These are phyloP conservation scores for Tinea trinotella DNA, from an alignment of 2,888 invertebrate genomes.

Conservation along the genomic window DNA sequence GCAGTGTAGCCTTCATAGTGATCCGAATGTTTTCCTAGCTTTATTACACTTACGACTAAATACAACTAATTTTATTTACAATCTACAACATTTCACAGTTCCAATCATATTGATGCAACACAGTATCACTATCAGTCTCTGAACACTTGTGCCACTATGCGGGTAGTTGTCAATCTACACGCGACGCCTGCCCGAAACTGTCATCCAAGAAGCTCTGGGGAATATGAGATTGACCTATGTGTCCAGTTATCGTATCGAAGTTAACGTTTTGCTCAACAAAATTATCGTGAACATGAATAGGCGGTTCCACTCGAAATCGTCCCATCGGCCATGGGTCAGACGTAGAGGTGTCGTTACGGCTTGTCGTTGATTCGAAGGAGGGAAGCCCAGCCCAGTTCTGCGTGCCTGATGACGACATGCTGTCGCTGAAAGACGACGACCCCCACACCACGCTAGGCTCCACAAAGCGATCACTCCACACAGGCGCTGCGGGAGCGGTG, in stretches of 20 bases:
- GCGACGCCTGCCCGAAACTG: slow-evolving; percentile 48
- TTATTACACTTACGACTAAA: slow-evolving; percentile 52
- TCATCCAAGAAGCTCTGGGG: slow-evolving; percentile 53
- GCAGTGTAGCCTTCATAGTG: not conserved
- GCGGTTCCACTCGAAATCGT: slow-evolving; percentile 57
- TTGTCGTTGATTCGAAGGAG: slow-evolving; percentile 35
- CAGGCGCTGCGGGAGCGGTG: not conserved
- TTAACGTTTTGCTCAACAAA: slow-evolving; percentile 48
- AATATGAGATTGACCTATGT: slow-evolving; percentile 32
- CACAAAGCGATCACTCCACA: not conserved
- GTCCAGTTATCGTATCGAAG: slow-evolving; percentile 50
- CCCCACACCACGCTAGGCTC: not conserved
- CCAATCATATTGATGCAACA: not conserved
- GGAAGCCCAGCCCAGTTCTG: slow-evolving; percentile 48
- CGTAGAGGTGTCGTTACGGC: slow-evolving; percentile 30
- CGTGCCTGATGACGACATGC: slow-evolving; percentile 43
- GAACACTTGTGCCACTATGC: slow-evolving; percentile 21
- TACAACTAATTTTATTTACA: slow-evolving; percentile 67
- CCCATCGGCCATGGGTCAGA: slow-evolving; percentile 54
- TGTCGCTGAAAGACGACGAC: not conserved
- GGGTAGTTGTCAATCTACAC: slow-evolving; percentile 48
- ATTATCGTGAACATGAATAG: slow-evolving; percentile 47
- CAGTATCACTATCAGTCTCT: not conserved
- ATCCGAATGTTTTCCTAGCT: slow-evolving; percentile 60
- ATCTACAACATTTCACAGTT: slow-evolving; percentile 25